Conservation (phyloP, 2,888 invertebrate genomes). For the Meghimatium bilineatum region DNA sequence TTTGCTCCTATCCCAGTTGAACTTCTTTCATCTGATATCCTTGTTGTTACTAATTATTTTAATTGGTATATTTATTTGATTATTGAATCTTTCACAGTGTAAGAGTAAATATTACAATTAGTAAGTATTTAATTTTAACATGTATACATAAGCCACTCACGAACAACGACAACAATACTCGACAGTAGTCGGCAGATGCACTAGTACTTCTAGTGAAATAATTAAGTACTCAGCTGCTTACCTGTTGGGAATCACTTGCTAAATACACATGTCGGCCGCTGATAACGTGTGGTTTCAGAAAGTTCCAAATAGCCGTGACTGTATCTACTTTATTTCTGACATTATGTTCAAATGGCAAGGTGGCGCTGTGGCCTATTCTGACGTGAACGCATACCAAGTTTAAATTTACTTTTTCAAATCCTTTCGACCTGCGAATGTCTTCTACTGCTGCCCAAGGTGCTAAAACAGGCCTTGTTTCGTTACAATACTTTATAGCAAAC, state of each 20-base stretch:
- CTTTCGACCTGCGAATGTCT: slow-evolving; percentile 4
- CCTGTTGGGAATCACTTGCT: slow-evolving; percentile 52
- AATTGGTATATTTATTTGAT: too few relatives aligned
- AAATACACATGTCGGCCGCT: slow-evolving; percentile 51
- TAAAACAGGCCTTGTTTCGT: neutral
- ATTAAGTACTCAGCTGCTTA: too few relatives aligned
- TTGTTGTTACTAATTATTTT: too few relatives aligned
- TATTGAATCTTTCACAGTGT: too few relatives aligned
- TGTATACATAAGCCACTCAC: too few relatives aligned
- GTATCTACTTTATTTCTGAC: slow-evolving; percentile 34
- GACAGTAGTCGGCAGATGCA: too few relatives aligned
- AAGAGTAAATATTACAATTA: too few relatives aligned
- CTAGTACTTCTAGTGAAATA: too few relatives aligned
- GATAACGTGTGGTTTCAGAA: slow-evolving; percentile 42
- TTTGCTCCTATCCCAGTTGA: too few relatives aligned
- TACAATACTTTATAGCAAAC: neutral
- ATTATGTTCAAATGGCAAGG: slow-evolving; percentile 40
- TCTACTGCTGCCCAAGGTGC: neutral
- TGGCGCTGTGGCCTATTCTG: slow-evolving; percentile 47
- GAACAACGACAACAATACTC: too few relatives aligned
- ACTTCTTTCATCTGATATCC: too few relatives aligned
- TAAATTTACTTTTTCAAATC: slow-evolving; percentile 22
- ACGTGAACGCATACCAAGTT: slow-evolving; percentile 50
- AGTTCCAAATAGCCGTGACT: slow-evolving; percentile 46
- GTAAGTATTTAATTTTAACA: too few relatives aligned